Evolutionary conservation across 1,140 invertebrate species (phyloP), one percentile per base, ranked within the genome.

Genomic region (Cydia strobilella): DNA sequence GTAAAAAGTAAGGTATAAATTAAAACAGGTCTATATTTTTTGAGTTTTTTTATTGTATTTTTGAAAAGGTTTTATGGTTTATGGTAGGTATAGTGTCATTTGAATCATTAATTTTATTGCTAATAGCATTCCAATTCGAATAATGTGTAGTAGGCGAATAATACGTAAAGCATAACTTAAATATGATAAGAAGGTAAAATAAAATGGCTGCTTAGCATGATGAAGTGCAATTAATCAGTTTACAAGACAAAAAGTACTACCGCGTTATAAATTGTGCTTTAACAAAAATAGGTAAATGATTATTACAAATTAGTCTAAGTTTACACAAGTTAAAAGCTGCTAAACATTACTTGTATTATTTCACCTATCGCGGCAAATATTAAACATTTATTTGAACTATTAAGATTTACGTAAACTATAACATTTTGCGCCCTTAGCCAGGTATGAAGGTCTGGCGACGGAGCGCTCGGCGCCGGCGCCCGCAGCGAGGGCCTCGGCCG

Each of bases 111-210:
- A 89, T 87, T 87, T 85, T 83, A 86, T 86, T 86, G 84, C 86
- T 88, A 87, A 82, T 87, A 86, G 85, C 86, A 87, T 90, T 88
- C 78, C 81, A 86, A 86, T 86, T 86, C 31, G 85, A 82, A 86
- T 89, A 90, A 91, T 92, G 90, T 92, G 90, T 92, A 91, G 90
- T 90, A 92, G 90, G 90, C 90, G 85, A 90, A 90, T 90, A 90
- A 90, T 90, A 91, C 86, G 81, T 86, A 85, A 84, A 86, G 86
- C 84, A 69, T 75, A 76, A 76, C 12, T 51, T 69, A 54, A 69
- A 71, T 3, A 71, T 62, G 31, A 39, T 25, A 48, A 73, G 42
- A 18, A 45, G 20, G 39, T 51, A 73, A 18, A 54, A 84, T 89
- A 86, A 80, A 80, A 86, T 75, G 75, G 74, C 78, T 79, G 75